Conservation (phyloP, 2,797 vertebrate species). For the Oreonectes daqikongensis region DNA sequence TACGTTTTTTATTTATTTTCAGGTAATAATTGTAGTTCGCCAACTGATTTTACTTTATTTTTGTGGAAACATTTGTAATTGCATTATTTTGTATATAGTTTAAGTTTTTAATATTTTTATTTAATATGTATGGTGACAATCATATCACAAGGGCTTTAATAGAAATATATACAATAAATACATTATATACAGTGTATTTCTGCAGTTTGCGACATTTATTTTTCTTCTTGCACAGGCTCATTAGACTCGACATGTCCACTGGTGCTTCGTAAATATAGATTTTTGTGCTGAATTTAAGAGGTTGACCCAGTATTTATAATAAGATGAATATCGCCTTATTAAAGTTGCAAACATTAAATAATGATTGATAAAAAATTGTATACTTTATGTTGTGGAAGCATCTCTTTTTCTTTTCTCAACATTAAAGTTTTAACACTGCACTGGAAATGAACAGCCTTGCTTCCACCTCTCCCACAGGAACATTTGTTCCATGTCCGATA, state of each 20-base stretch:
- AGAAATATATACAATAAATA: too few species aligned
- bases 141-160: not conserved
- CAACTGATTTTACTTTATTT: too few species aligned
- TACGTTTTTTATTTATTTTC: too few species aligned
- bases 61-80: too few species aligned
- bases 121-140: not conserved
- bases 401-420: not conserved
- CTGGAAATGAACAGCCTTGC: not conserved
- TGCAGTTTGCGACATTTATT: not conserved
- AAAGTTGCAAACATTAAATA: not conserved
- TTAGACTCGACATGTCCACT: not conserved
- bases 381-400: not conserved
- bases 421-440: not conserved
- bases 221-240: not conserved
- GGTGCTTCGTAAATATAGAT: constrained; percentile 15
- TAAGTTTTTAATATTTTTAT: too few species aligned
- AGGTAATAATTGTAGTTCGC: too few species aligned
- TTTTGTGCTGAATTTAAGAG: not conserved
- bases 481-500: not conserved
- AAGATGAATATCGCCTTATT: not conserved
- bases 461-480: not conserved
- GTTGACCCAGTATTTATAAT: not conserved
- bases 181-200: too few species aligned
- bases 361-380: not conserved
- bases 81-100: too few species aligned